A percentile compares a stretch with the other conserved stretches of the same genome.
phyloP scores from a whole-genome alignment of 2,888 invertebrate genomes.

The Crematogaster levior region DNA sequence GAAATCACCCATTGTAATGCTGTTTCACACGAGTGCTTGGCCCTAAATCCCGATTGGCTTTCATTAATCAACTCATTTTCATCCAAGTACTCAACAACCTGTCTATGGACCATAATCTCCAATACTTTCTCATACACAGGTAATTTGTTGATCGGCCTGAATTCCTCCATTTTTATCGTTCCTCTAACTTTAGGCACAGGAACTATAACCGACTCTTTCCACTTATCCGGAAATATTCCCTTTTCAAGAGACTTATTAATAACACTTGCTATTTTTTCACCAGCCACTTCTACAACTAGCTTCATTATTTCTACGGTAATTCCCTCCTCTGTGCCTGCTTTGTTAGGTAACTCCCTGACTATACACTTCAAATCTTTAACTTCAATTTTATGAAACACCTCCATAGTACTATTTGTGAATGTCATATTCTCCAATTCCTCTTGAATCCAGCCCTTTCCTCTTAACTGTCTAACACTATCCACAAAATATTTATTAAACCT shows the following conservation, averaged over 20 bases:
- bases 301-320: slow-evolving; percentile 28
- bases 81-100: background rate
- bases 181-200: background rate
- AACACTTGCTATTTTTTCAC: slow-evolving; percentile 38
- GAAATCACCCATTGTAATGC: slow-evolving; percentile 44
- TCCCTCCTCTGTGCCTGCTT: slow-evolving; percentile 26
- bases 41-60: background rate
- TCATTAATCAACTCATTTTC: background rate
- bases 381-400: too few relatives aligned
- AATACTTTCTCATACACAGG: background rate
- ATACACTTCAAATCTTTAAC: too few relatives aligned
- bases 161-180: too few relatives aligned
- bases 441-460: background rate
- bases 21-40: slow-evolving; percentile 59
- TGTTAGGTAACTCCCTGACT: too few relatives aligned
- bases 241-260: background rate
- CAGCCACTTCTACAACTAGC: slow-evolving; percentile 33
- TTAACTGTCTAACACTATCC: background rate
- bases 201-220: background rate
- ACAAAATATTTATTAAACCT: too few relatives aligned
- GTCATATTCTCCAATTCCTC: too few relatives aligned
- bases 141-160: background rate
- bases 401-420: too few relatives aligned
- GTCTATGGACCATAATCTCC: background rate
- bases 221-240: background rate